Conservation (phyloP, 2,888 invertebrate species). For the Plemyria rubiginata region DNA sequence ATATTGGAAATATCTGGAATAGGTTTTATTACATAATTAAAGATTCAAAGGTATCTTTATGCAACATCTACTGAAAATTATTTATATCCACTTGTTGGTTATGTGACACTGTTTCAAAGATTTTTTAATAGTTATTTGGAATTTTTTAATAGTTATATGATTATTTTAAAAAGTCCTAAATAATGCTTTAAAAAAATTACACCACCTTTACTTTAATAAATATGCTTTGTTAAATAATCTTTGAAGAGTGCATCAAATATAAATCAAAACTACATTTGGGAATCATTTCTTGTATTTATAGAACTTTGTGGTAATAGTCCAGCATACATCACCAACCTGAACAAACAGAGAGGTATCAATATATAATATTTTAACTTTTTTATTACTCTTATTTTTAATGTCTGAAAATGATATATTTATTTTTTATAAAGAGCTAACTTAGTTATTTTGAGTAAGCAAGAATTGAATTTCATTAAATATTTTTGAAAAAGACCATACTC, state of each 20-base stretch:
- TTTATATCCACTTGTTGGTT: conserved; percentile 14
- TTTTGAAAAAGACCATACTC: conserved; percentile 77
- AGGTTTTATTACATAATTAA: no score
- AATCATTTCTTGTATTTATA: conserved; percentile 86
- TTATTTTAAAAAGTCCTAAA: not conserved
- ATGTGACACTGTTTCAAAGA: conserved; percentile 53
- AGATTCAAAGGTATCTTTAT: not conserved
- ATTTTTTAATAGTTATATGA: no score
- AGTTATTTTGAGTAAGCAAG: conserved; percentile 34
- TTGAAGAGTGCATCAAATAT: conserved; percentile 62
- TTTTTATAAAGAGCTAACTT: conserved; percentile 44
- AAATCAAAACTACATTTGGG: conserved; percentile 82
- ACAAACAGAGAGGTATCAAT: conserved; percentile 84
- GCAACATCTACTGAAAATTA: conserved; percentile 4
- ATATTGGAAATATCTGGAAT: no score
- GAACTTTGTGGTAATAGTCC: conserved; percentile 86
- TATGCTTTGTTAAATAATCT: conserved; percentile 51
- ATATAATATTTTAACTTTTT: conserved; percentile 76
- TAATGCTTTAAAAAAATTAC: not conserved
- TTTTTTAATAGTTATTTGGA: conserved; percentile 41
- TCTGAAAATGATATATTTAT: conserved; percentile 44
- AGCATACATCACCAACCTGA: conserved; percentile 86
- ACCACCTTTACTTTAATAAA: not conserved
- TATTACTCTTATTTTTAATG: conserved; percentile 54
- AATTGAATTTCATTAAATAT: conserved; percentile 55